Conservation (phyloP, 2,888 invertebrate species). For the Pseudolycoriella hygida region DNA sequence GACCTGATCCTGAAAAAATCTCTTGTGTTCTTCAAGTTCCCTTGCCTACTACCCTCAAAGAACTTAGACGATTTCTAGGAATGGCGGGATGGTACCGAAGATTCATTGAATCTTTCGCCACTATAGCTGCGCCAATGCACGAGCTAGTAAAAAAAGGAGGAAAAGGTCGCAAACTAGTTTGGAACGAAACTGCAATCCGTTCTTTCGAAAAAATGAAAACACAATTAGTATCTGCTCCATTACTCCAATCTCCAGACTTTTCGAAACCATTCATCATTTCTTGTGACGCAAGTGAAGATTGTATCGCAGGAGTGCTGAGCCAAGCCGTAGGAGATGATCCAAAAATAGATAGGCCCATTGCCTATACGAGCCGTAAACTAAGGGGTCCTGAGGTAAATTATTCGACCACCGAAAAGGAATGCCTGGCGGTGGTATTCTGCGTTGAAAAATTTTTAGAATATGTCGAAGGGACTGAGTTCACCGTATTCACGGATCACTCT, state of each 20-base stretch:
- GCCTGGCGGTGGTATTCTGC: too few species aligned
- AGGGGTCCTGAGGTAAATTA: neutral
- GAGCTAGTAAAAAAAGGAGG: neutral
- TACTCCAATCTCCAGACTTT: too few species aligned
- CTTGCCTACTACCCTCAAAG: too few species aligned
- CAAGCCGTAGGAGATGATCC: neutral
- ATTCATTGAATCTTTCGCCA: neutral
- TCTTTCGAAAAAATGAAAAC: neutral
- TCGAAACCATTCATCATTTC: neutral
- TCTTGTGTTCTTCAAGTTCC: neutral
- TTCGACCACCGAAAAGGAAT: too few species aligned
- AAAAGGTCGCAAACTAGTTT: too few species aligned
- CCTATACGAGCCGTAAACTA: neutral
- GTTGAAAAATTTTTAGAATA: too few species aligned
- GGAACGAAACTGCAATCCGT: too few species aligned
- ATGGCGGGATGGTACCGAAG: too few species aligned
- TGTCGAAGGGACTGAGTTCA: too few species aligned
- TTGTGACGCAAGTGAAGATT: neutral
- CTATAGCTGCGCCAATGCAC: neutral
- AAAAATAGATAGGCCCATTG: neutral
- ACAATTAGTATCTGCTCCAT: neutral
- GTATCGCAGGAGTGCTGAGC: neutral
- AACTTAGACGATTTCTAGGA: too few species aligned
- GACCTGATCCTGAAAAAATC: neutral
- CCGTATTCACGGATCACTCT: too few species aligned